Conservation (phyloP, 37 sponge, comb jelly and placozoan species). For the Diacarnus erythraeanus region DNA sequence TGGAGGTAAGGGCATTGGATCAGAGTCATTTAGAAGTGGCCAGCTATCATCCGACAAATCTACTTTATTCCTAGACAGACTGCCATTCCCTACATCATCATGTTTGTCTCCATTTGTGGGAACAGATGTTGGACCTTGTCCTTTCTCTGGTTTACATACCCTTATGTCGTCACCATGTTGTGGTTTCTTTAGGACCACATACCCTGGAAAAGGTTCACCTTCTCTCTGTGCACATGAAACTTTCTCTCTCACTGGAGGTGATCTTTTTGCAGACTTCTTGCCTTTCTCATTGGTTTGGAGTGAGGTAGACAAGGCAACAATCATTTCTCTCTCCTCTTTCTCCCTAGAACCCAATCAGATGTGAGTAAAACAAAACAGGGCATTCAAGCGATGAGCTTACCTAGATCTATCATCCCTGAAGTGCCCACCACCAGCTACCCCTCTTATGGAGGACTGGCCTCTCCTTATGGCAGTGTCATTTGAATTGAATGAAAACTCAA, state of each 20-base stretch:
- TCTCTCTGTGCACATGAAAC: not conserved
- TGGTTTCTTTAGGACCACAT: not conserved
- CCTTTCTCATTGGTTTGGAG: not conserved
- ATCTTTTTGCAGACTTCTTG: not conserved
- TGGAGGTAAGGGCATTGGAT: not conserved
- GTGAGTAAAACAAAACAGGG: not conserved
- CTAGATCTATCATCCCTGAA: not conserved
- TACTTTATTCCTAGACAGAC: not conserved
- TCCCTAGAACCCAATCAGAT: not conserved
- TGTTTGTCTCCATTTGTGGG: not conserved
- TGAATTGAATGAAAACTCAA: slow-evolving; percentile 47
- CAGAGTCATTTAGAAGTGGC: not conserved
- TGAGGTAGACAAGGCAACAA: slow-evolving; percentile 7
- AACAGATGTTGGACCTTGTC: no score
- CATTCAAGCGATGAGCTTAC: no score
- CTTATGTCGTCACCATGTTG: not conserved
- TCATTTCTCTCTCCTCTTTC: not conserved
- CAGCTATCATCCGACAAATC: not conserved
- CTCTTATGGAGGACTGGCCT: not conserved
- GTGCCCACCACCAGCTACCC: not conserved
- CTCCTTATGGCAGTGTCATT: slow-evolving; percentile 4
- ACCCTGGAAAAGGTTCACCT: slow-evolving; percentile 16
- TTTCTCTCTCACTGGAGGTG: not conserved
- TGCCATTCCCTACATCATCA: not conserved
- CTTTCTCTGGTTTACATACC: not conserved